A percentile compares a stretch with the other conserved stretches of the same genome.
Conservation (phyloP, 1,140 invertebrate genomes). For the Lanistes nyassanus region DNA sequence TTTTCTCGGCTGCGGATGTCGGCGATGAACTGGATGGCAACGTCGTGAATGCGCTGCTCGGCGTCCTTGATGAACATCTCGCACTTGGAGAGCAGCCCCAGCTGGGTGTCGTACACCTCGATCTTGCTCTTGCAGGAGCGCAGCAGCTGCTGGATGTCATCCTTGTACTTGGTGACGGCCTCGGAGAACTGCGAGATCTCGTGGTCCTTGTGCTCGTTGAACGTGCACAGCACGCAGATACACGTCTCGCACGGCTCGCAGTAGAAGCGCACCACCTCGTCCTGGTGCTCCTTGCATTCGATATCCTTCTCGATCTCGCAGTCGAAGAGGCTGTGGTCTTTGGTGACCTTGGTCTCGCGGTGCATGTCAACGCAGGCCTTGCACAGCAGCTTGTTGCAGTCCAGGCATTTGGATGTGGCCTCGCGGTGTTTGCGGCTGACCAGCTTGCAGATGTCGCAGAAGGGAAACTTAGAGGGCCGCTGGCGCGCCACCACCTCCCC, state of each 20-base stretch:
- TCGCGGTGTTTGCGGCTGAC: slow-evolving; percentile 64
- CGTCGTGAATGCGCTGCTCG: slow-evolving; percentile 63
- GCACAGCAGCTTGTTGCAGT: slow-evolving; percentile 68
- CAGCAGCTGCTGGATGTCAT: slow-evolving; percentile 61
- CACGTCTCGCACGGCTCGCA: slow-evolving; percentile 67
- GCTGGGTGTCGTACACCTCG: slow-evolving; percentile 58
- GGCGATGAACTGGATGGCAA: slow-evolving; percentile 62
- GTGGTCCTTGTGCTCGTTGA: slow-evolving; percentile 68
- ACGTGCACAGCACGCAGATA: slow-evolving; percentile 68
- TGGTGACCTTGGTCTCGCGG: slow-evolving; percentile 65
- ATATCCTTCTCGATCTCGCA: slow-evolving; percentile 68
- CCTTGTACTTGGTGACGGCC: slow-evolving; percentile 66
- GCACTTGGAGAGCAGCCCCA: slow-evolving; percentile 55
- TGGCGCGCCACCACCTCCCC: slow-evolving; percentile 63
- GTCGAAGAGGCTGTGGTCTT: slow-evolving; percentile 67
- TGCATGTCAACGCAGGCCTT: slow-evolving; percentile 65
- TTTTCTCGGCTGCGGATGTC: slow-evolving; percentile 65
- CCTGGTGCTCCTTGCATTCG: slow-evolving; percentile 67
- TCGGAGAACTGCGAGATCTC: slow-evolving; percentile 66
- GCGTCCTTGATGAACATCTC: slow-evolving; percentile 61
- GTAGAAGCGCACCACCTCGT: slow-evolving; percentile 67
- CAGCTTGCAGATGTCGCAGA: slow-evolving; percentile 68
- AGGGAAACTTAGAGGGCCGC: slow-evolving; percentile 64
- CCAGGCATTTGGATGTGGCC: slow-evolving; percentile 67
- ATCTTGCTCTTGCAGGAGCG: slow-evolving; percentile 62